Evolutionary conservation across 2,797 vertebrate genomes (phyloP).

Genomic region (Sparidentex hasta): DNA sequence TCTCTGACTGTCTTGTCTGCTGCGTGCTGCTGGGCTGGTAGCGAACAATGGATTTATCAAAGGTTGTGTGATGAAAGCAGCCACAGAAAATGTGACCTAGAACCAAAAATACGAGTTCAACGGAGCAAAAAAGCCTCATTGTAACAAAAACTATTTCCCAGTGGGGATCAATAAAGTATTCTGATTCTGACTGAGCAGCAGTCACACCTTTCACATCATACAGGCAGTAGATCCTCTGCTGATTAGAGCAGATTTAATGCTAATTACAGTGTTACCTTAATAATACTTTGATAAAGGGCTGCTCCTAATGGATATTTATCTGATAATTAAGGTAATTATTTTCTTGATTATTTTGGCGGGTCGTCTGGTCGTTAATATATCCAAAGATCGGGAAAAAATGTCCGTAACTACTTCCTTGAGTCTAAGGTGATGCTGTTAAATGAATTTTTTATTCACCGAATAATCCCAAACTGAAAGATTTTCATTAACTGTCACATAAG

Average conservation of each 20-base stretch:
- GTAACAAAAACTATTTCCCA: no score
- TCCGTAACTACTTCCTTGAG: no score
- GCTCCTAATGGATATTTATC: not conserved
- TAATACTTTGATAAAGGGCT: no score
- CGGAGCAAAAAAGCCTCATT: no score
- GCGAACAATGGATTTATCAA: not conserved
- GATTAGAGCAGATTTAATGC: no score
- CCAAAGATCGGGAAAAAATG: no score
- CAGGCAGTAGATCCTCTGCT: no score
- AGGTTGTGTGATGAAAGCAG: not conserved
- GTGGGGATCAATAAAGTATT: no score
- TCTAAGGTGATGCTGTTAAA: not conserved
- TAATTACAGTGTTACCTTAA: no score
- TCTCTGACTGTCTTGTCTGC: not conserved
- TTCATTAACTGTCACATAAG: not conserved
- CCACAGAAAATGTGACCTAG: not conserved
- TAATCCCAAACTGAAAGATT: not conserved
- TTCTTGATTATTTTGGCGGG: not conserved
- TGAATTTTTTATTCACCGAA: not conserved
- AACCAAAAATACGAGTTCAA: not conserved
- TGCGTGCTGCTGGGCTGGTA: not conserved
- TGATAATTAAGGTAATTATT: not conserved
- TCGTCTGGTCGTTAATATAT: no score
- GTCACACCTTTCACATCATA: no score
- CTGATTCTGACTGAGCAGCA: no score